A percentile compares a stretch with the other conserved stretches of the same genome.
Conservation (phyloP, 2,113 vertebrate species). For the Pardalotus punctatus region DNA sequence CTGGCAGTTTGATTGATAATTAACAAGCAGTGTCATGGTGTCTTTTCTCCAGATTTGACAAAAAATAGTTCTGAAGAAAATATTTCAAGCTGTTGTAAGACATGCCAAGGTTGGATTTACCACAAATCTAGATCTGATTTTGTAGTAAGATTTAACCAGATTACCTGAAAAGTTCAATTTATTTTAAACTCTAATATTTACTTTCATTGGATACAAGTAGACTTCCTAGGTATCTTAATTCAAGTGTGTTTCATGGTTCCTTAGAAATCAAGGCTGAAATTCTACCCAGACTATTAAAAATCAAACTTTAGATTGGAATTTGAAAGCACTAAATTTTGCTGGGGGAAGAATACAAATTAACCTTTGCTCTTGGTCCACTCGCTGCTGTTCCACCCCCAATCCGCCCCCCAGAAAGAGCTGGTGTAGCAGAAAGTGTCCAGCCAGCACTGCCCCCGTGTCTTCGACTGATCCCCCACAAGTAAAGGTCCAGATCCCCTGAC, state of each 20-base stretch:
- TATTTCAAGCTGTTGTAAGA: not conserved
- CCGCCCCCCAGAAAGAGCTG: not conserved
- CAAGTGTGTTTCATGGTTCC: not conserved
- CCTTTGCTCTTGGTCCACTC: conserved; percentile 3
- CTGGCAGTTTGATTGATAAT: not conserved
- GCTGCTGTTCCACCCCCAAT: not conserved
- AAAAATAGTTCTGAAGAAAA: not conserved
- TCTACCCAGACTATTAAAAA: not conserved
- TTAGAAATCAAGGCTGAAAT: not conserved
- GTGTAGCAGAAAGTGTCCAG: not conserved
- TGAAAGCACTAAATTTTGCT: not conserved
- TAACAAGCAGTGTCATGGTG: not conserved
- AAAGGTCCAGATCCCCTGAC: not conserved
- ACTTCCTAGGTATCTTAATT: not conserved
- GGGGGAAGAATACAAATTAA: not conserved
- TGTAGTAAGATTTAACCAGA: not conserved
- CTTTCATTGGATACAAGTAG: not conserved
- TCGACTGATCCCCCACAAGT: not conserved
- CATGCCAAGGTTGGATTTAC: not conserved
- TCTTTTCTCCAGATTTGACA: not conserved
- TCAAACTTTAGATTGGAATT: not conserved
- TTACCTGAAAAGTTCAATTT: not conserved
- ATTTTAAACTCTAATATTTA: not conserved
- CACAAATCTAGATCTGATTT: not conserved
- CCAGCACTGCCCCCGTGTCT: not conserved